These are phyloP conservation scores for Macropus fuliginosus DNA, from an alignment of 2,797 vertebrate species.

Conservation along the genomic window DNA sequence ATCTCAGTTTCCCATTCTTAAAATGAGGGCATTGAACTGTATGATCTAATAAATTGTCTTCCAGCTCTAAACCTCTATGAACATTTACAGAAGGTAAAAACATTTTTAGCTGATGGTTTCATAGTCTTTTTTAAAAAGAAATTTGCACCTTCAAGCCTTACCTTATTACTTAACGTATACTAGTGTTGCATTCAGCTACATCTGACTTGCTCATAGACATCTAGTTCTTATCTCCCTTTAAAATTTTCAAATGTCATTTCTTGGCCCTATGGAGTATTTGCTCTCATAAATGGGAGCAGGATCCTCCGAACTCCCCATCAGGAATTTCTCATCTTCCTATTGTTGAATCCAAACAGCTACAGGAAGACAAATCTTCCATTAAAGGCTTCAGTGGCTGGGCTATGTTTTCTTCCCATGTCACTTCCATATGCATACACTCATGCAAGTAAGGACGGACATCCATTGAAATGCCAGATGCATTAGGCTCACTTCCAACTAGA, in stretches of 20 bases:
- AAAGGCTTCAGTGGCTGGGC: background rate
- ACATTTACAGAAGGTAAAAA: background rate
- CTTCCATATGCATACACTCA: background rate
- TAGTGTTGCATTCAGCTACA: conserved; percentile 13
- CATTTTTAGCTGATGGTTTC: background rate
- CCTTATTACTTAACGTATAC: background rate
- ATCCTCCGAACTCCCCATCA: conserved; percentile 21
- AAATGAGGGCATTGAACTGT: background rate
- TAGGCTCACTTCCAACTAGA: background rate
- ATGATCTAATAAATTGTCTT: background rate
- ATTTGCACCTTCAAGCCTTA: background rate
- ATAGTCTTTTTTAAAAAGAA: background rate
- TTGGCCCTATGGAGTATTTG: background rate
- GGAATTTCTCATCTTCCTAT: conserved; percentile 35
- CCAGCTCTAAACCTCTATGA: background rate
- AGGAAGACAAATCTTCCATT: background rate
- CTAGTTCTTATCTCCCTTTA: background rate
- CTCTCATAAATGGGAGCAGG: conserved; percentile 36
- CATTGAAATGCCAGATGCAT: background rate
- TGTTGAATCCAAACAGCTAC: conserved; percentile 50
- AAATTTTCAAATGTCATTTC: conserved; percentile 22
- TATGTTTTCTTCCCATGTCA: background rate
- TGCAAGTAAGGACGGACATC: background rate
- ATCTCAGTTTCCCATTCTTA: background rate
- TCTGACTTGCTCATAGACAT: conserved; percentile 15